A percentile compares a stretch with the other conserved stretches of the same genome.
Conservation (phyloP, 2,797 vertebrate species). For the Nannoperca australis region DNA sequence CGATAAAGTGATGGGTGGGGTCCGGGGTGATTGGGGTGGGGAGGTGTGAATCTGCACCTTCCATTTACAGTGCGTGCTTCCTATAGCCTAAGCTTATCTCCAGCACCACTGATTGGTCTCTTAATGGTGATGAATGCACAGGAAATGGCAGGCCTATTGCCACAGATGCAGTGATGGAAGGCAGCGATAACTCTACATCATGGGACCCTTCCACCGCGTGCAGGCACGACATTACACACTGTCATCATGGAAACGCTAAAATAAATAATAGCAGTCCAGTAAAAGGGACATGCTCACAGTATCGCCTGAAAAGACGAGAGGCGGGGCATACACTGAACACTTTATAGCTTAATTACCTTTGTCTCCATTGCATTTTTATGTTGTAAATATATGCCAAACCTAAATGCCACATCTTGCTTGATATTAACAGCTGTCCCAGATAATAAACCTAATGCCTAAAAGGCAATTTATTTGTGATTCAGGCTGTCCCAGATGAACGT, state of each 20-base stretch:
- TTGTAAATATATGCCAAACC: constrained; percentile 1
- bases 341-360: background rate
- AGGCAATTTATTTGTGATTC: background rate
- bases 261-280: background rate
- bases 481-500: background rate
- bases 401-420: background rate
- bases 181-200: constrained; percentile 63
- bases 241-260: constrained; percentile 35
- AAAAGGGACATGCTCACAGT: background rate
- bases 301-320: constrained; percentile 14
- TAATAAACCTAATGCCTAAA: background rate
- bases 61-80: constrained; percentile 35
- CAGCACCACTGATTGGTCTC: constrained; percentile 55
- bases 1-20: constrained; percentile 71
- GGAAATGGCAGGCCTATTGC: constrained; percentile 45
- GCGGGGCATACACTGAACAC: no score
- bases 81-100: constrained; percentile 32
- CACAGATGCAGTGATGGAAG: constrained; percentile 56
- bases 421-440: background rate
- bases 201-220: constrained; percentile 6
- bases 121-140: constrained; percentile 69
- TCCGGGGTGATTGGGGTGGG: constrained; percentile 21
- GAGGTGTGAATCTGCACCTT: constrained; percentile 65
- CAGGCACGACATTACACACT: constrained; percentile 3
- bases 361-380: background rate